Conservation (phyloP, 2,797 vertebrate species). For the Sphenodon punctatus region DNA sequence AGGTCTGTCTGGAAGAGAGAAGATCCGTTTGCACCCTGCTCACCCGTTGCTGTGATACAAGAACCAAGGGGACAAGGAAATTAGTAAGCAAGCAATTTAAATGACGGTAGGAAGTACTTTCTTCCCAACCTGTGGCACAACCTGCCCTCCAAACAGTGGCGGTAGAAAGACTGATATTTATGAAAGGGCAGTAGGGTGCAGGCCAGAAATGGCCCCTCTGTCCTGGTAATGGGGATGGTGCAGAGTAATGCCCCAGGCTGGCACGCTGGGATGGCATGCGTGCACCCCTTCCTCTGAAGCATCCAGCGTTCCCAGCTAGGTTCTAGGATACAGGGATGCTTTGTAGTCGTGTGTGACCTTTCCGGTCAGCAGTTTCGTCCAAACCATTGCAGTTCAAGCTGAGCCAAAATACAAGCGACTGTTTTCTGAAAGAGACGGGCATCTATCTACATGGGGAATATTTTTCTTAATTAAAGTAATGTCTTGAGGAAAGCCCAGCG, state of each 20-base stretch:
- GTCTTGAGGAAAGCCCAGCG: neutral
- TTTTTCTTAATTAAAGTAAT: neutral
- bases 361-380: no score
- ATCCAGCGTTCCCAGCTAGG: no score
- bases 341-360: no score
- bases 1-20: neutral
- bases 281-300: no score
- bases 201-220: no score
- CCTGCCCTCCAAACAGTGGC: neutral
- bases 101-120: neutral
- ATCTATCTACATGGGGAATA: neutral
- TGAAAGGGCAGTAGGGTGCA: neutral
- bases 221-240: no score
- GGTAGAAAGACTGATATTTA: neutral
- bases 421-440: no score
- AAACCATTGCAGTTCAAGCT: no score
- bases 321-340: no score
- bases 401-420: no score
- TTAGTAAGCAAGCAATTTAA: neutral
- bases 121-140: neutral
- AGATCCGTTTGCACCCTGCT: neutral
- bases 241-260: no score
- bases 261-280: no score
- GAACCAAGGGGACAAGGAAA: neutral
- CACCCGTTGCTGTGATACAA: neutral